Conservation (phyloP, 2,113 vertebrate species). For the Xiphorhynchus elegans region DNA sequence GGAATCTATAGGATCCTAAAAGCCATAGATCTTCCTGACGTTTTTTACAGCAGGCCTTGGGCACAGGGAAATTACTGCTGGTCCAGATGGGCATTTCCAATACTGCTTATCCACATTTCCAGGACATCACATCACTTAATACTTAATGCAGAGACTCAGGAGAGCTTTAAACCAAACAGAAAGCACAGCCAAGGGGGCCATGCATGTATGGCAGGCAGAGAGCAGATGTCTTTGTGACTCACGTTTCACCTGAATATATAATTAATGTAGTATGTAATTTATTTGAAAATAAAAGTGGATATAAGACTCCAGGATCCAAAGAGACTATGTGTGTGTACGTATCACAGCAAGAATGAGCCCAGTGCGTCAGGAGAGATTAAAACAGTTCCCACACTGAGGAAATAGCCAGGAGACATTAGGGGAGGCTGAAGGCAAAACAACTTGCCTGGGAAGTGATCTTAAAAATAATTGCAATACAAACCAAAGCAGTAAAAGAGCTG, state of each 20-base stretch:
- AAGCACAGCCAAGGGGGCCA: neutral
- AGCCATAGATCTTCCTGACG: neutral
- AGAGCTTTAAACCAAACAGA: neutral
- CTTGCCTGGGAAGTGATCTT: neutral
- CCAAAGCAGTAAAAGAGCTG: neutral
- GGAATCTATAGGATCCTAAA: neutral
- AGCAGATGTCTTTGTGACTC: neutral
- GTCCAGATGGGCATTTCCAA: neutral
- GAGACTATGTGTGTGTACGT: neutral
- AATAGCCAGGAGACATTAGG: conserved; percentile 15
- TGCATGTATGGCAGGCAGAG: neutral
- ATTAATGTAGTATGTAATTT: conserved; percentile 17
- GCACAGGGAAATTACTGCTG: neutral
- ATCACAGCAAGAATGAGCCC: neutral
- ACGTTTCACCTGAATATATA: conserved; percentile 26
- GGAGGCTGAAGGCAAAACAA: neutral
- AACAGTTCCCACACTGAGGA: conserved; percentile 23
- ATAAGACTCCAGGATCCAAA: neutral
- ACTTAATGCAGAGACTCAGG: neutral
- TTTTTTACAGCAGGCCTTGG: neutral
- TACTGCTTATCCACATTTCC: neutral
- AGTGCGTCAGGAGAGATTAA: neutral
- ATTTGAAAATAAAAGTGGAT: conserved; percentile 27
- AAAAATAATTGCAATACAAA: conserved; percentile 9
- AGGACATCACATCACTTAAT: neutral